Base-by-base conservation (phyloP, 2,888 invertebrate species). In the Trachelus iudaicus region DNA sequence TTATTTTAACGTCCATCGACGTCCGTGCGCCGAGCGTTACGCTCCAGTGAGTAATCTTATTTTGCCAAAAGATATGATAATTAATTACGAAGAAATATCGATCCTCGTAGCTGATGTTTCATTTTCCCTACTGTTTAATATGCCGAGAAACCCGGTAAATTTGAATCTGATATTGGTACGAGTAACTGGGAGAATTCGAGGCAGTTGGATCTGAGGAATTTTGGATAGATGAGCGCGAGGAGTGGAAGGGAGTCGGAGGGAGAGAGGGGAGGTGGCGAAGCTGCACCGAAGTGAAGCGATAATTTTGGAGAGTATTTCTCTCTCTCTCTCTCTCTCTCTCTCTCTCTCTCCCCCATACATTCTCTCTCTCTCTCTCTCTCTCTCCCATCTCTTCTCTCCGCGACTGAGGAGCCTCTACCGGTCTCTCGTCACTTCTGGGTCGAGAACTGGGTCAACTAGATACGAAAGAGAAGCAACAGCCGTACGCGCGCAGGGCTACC, bases 401-500 rank as follows among this genome's bases (percentile, higher is more conserved):
- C 71, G 31, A 71, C 31, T 2, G 71, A 71, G 31, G 23, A 56
- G 56, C 56, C 56, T 56, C 56, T 23, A 56, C 56, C 23, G 56
- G 56, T 56, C 56, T 56, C 56, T 75, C 75, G 31, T 37, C 40
- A 35, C 73, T n/a, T 30, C 34, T 34, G 83, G 81, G 79, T 79
- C 81, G 80, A 79, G 79, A 87, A 87, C 87, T 87, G 85, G 87
- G 87, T 88, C 88, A 87, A 80, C 82, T 84, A 85, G 87, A 87
- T 85, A 86, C 81, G 86, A 85, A 75, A 84, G 82, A 83, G 77
- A 76, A 79, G 82, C 81, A 81, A 68, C 79, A 37, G 76, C 80
- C 71, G 71, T 71, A 71, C 71, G 71, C 31, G 15, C 71, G 33
- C 71, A 71, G 71, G 71, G 71, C 31, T 33, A 34, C 33, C 71